Evolutionary conservation across 1,140 invertebrate genomes (phyloP).

Genomic region (Dermatophagoides farinae): DNA sequence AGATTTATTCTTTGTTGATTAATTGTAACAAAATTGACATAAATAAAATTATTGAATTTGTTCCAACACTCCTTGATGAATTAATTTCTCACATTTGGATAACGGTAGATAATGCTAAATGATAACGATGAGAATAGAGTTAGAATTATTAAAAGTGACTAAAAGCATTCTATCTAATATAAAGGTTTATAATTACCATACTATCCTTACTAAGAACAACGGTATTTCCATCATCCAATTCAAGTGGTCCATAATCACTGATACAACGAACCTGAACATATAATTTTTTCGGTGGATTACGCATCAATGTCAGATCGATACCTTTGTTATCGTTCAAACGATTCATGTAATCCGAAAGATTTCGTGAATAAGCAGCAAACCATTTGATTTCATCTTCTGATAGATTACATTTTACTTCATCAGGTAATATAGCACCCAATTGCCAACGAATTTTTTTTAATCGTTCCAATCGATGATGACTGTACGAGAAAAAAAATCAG

Average conservation of each 20-base stretch:
- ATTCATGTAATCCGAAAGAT: slow-evolving; percentile 69
- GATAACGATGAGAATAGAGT: too few species aligned
- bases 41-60: slow-evolving; percentile 35
- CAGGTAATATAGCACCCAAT: slow-evolving; percentile 67
- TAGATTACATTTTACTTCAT: slow-evolving; percentile 56
- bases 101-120: slow-evolving; percentile 63
- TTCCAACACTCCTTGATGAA: slow-evolving; percentile 72
- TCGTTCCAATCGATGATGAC: slow-evolving; percentile 51
- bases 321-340: slow-evolving; percentile 50
- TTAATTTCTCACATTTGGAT: slow-evolving; percentile 68
- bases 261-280: slow-evolving; percentile 73
- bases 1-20: too few species aligned
- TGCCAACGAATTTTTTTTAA: slow-evolving; percentile 72
- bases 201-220: slow-evolving; percentile 76
- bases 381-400: slow-evolving; percentile 60
- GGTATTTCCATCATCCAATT: slow-evolving; percentile 72
- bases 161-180: too few species aligned
- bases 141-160: too few species aligned
- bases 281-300: slow-evolving; percentile 74
- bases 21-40: too few species aligned
- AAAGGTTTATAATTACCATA: slow-evolving; percentile 26
- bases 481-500: slow-evolving; percentile 20
- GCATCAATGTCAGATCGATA: slow-evolving; percentile 64
- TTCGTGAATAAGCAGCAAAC: slow-evolving; percentile 69
- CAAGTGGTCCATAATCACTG: slow-evolving; percentile 74